Evolutionary conservation across 2,113 vertebrate species (phyloP), one percentile per base, ranked within the genome.

Genomic region (Machaerirhynchus nigripectus): DNA sequence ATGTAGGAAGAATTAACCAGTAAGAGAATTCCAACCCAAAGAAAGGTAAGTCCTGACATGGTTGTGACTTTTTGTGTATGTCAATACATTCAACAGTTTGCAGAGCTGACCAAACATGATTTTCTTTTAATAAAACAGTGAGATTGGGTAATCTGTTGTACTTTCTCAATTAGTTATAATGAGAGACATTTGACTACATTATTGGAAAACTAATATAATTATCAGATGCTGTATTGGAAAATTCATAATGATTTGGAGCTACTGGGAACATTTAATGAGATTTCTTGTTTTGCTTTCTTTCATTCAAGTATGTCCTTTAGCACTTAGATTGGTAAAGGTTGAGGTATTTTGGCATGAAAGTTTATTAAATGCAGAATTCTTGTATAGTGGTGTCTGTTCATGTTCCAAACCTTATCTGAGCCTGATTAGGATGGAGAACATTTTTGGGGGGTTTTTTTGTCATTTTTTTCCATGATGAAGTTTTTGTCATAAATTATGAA

Each of bases 191-290:
- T 97, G 89, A 96, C 53, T 85, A 65, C 28, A 28, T 96, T 97
- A 97, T 90, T 95, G 84, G 60, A 96, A 97, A 95, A 76, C 75
- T 91, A 96, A 96, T 96, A 56, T 59, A 89, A 93, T 97, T 97
- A 95, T 96, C 5, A 2, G 61, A 91, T 96, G 68, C 35, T 93
- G 10, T 89, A 71, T 87, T 81, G 67, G 84, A 86, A 93, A 92
- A 95, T 95, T 94, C 84, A 94, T 95, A 96, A 95, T 56, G 50
- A 95, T 89, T 79, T 95, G 63, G 89, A 95, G 79, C 77, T 93
- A 30, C 82, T 97, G 92, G 85, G 84, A 97, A 77, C 67, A 30
- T 93, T 89, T 97, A 97, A 97, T 96, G 93, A 97, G 96, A 93
- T 96, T 97, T 96, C 65, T 78, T 77, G n/a, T 56, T 97, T 97